A percentile compares a stretch with the other conserved stretches of the same genome.
Evolutionary conservation across 1,140 invertebrate species (phyloP).

Genomic region (Camponotus vicinus): DNA sequence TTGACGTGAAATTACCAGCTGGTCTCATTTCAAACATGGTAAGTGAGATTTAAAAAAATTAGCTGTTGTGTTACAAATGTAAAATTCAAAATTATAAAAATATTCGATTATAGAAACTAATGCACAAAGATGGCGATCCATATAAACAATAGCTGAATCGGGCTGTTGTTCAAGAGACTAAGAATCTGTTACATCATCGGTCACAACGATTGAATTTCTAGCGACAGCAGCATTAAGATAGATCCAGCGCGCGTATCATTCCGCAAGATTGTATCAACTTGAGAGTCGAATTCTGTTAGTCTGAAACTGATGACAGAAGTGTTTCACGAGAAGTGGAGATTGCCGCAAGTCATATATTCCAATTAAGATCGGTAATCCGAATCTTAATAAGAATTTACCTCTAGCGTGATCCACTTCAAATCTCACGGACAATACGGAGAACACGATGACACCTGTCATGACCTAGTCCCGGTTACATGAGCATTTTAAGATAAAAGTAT

Average conservation of each 20-base stretch:
- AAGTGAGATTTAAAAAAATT: constrained; percentile 41
- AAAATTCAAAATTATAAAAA: not conserved
- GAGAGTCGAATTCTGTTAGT: constrained; percentile 77
- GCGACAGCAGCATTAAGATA: constrained; percentile 86
- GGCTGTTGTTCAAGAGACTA: constrained; percentile 88
- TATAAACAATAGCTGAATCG: constrained; percentile 86
- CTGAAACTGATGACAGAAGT: constrained; percentile 76
- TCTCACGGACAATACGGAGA: constrained; percentile 79
- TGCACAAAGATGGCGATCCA: too few species aligned
- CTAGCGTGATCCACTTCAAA: constrained; percentile 82
- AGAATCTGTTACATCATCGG: constrained; percentile 87
- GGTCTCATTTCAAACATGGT: constrained; percentile 85
- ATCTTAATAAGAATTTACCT: constrained; percentile 76
- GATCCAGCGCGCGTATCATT: constrained; percentile 80
- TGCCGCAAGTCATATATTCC: constrained; percentile 81
- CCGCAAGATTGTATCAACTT: constrained; percentile 78
- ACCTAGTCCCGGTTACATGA: constrained; percentile 84
- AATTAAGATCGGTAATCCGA: constrained; percentile 73
- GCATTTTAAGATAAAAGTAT: constrained; percentile 58
- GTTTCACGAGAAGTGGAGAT: constrained; percentile 73
- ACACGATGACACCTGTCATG: constrained; percentile 79
- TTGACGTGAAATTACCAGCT: constrained; percentile 87
- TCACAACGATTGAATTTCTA: constrained; percentile 85
- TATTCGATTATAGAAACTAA: not conserved
- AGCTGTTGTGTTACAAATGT: not conserved